These are phyloP conservation scores for Bolborhynchus lineola DNA, from an alignment of 2,113 vertebrate genomes.

Conservation along the genomic window DNA sequence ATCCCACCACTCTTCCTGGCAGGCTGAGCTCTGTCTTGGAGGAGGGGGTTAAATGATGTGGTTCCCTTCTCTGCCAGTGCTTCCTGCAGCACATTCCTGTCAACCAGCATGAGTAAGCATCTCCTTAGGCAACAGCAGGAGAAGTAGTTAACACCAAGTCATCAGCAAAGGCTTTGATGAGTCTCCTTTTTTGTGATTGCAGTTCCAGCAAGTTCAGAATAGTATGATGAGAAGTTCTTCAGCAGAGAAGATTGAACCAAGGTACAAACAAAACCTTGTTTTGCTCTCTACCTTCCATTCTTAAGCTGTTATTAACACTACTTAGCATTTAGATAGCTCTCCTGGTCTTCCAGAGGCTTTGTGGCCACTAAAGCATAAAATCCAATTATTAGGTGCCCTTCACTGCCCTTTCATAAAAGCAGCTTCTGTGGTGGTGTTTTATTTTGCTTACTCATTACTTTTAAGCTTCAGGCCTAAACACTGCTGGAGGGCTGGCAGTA, in stretches of 20 bases:
- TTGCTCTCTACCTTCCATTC: not conserved
- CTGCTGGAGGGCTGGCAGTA: not conserved
- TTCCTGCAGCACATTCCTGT: not conserved
- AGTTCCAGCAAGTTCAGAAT: constrained; percentile 95
- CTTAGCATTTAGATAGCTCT: constrained; percentile 20
- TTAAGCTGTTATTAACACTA: not conserved
- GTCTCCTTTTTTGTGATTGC: constrained; percentile 46
- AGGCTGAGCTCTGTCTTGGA: not conserved
- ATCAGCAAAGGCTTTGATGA: not conserved
- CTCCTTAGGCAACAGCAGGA: not conserved
- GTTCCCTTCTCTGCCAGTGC: not conserved
- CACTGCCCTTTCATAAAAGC: not conserved
- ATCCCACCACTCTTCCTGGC: not conserved
- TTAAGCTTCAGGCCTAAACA: not conserved
- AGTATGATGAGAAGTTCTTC: constrained; percentile 90
- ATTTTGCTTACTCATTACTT: not conserved
- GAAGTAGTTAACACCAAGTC: not conserved
- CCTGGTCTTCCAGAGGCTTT: not conserved
- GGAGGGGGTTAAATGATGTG: not conserved
- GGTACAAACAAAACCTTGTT: constrained; percentile 70
- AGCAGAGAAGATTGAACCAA: constrained; percentile 90
- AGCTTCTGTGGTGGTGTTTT: not conserved
- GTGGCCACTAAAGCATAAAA: not conserved
- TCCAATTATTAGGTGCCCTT: not conserved
- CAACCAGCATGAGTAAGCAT: not conserved